phyloP scores from a whole-genome alignment of 37 sponge, comb jelly and placozoan species.

The Haliclona indistincta region DNA sequence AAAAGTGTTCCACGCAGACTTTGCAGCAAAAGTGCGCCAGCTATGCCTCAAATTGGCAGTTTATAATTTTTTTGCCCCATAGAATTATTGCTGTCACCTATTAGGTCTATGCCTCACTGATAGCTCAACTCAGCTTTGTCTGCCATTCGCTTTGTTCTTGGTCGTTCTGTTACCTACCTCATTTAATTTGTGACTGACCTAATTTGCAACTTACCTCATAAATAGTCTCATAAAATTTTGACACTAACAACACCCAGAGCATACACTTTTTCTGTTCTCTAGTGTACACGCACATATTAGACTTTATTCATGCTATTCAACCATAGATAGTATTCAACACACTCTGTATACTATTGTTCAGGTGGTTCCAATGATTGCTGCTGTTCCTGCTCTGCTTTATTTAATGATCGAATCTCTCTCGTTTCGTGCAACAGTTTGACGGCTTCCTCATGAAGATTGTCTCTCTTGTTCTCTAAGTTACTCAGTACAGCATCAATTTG shows the following conservation, averaged over 20 bases:
- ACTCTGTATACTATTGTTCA: too few species aligned
- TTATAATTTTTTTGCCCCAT: too few species aligned
- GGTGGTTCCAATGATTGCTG: not conserved
- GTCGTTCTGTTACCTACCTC: not conserved
- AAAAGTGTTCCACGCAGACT: not conserved
- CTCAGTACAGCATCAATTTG: conserved; percentile 18
- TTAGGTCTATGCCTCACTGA: not conserved
- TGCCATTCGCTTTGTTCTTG: not conserved
- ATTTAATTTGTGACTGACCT: not conserved
- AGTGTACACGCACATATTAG: too few species aligned
- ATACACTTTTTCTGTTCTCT: too few species aligned
- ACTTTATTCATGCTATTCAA: too few species aligned
- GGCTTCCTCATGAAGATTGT: conserved; percentile 39
- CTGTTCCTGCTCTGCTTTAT: conserved; percentile 16
- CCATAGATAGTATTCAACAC: too few species aligned
- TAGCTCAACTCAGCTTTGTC: not conserved
- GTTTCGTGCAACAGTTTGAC: conserved; percentile 34
- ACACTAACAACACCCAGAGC: too few species aligned
- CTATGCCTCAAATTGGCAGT: not conserved
- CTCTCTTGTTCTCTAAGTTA: conserved; percentile 8
- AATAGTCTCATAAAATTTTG: too few species aligned
- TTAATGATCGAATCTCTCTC: conserved; percentile 14
- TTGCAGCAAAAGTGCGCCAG: not conserved
- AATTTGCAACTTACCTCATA: not conserved
- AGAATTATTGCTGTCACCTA: too few species aligned